Percentiles rank a stretch among this genome's conserved stretches.
phyloP scores from a whole-genome alignment of 2,888 invertebrate genomes.

The Neuroscelio doddi region DNA sequence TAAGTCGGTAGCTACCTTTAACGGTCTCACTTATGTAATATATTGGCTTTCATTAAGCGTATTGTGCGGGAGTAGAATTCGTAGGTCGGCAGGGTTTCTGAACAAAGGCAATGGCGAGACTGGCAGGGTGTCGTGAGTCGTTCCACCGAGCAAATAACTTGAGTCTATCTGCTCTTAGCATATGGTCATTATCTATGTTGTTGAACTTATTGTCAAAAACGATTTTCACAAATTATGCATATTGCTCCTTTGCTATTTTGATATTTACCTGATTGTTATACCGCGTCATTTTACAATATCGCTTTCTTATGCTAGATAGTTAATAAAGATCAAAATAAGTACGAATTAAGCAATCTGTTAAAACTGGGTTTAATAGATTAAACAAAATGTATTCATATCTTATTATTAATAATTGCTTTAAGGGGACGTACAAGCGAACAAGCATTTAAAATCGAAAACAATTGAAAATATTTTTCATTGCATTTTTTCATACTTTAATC shows the following conservation, averaged over 20 bases:
- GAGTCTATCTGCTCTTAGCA: conserved; percentile 45
- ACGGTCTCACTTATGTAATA: conserved; percentile 21
- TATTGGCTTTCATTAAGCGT: conserved; percentile 63
- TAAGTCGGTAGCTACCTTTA: conserved; percentile 7
- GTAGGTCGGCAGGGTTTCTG: conserved; percentile 14
- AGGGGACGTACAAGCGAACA: too few species aligned
- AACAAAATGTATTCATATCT: too few species aligned
- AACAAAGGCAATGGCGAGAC: conserved; percentile 24
- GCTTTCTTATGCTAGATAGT: too few species aligned
- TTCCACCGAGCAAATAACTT: conserved; percentile 55
- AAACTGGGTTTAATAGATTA: too few species aligned
- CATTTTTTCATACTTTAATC: too few species aligned
- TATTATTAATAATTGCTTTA: too few species aligned
- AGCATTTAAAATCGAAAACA: too few species aligned
- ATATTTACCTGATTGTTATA: conserved; percentile 4
- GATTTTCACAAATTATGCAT: conserved; percentile 6
- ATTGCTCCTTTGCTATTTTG: not conserved
- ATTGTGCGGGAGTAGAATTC: conserved; percentile 48
- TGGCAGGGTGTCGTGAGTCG: conserved; percentile 41
- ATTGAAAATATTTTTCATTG: too few species aligned
- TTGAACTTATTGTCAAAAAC: conserved; percentile 55
- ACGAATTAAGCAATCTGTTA: too few species aligned
- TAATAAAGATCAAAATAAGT: too few species aligned
- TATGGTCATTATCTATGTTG: conserved; percentile 56
- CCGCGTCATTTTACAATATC: not conserved